These are phyloP conservation scores for Mesochorus sp. DNA, from an alignment of 2,888 invertebrate genomes.

Conservation along the genomic window DNA sequence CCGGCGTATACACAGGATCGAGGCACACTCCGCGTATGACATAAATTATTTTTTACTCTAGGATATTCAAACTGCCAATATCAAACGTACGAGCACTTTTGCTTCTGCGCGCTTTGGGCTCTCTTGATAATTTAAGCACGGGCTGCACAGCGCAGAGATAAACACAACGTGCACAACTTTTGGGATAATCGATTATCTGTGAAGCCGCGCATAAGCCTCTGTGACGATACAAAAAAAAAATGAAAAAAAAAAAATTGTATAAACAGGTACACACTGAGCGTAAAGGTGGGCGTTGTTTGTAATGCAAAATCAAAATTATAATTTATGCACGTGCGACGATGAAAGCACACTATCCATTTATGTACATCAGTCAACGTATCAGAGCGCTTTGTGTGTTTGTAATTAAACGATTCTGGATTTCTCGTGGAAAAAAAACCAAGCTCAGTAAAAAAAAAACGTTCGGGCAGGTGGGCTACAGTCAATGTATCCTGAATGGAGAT, in stretches of 20 bases:
- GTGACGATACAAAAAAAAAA: slow-evolving; percentile 10
- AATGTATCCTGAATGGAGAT: slow-evolving; percentile 53
- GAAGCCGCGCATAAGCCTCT: neutral
- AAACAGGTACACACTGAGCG: slow-evolving; percentile 39
- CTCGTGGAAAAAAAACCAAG: slow-evolving; percentile 62
- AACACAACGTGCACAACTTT: slow-evolving; percentile 21
- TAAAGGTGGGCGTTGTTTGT: slow-evolving; percentile 64
- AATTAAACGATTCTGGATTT: slow-evolving; percentile 72
- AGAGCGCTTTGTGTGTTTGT: slow-evolving; percentile 66
- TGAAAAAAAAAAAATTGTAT: slow-evolving; percentile 25
- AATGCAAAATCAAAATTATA: slow-evolving; percentile 63
- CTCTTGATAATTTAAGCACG: slow-evolving; percentile 21
- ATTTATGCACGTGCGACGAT: slow-evolving; percentile 63
- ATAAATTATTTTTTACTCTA: slow-evolving; percentile 28
- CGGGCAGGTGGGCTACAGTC: slow-evolving; percentile 67
- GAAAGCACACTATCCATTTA: slow-evolving; percentile 46
- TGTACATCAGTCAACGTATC: slow-evolving; percentile 44
- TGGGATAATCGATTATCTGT: slow-evolving; percentile 49
- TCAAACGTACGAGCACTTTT: neutral
- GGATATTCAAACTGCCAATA: slow-evolving; percentile 6
- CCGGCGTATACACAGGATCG: slow-evolving; percentile 4
- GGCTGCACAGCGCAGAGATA: slow-evolving; percentile 13
- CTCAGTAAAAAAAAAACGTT: slow-evolving; percentile 32
- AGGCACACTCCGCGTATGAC: too few relatives aligned
- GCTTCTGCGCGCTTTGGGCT: slow-evolving; percentile 3